phyloP scores from a whole-genome alignment of 2,888 invertebrate species.

The Nebria brevicollis region DNA sequence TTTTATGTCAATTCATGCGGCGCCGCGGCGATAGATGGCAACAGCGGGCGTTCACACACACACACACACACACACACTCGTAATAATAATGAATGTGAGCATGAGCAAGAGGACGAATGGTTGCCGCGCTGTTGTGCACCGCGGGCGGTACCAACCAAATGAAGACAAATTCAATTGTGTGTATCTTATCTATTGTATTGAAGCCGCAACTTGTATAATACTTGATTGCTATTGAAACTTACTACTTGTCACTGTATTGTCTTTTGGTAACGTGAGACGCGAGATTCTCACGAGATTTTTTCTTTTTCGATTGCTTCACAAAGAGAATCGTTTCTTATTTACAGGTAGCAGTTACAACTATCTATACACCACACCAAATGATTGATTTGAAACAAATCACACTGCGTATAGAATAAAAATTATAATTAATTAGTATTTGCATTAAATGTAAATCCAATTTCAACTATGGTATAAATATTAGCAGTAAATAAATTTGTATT shows the following conservation, averaged over 20 bases:
- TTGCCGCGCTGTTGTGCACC: slow-evolving; percentile 59
- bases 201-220: slow-evolving; percentile 51
- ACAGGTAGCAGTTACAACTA: neutral
- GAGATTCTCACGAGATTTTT: neutral
- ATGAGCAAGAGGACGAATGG: slow-evolving; percentile 28
- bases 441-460: too few relatives aligned
- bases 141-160: slow-evolving; percentile 61
- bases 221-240: slow-evolving; percentile 58
- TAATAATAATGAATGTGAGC: neutral
- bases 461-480: too few relatives aligned
- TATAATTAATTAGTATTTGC: too few relatives aligned
- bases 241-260: slow-evolving; percentile 41
- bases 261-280: slow-evolving; percentile 15
- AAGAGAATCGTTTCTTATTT: neutral
- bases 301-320: neutral
- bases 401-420: too few relatives aligned
- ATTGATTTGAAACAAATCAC: too few relatives aligned
- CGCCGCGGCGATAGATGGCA: slow-evolving; percentile 7
- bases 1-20: slow-evolving; percentile 19
- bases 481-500: too few relatives aligned
- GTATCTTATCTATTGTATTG: slow-evolving; percentile 54
- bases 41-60: neutral
- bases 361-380: too few relatives aligned
- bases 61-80: too few relatives aligned
- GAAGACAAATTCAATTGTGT: slow-evolving; percentile 62